A percentile compares a stretch with the other conserved stretches of the same genome.
phyloP scores from a whole-genome alignment of 2,888 invertebrate species.

The Aricia artaxerxes region DNA sequence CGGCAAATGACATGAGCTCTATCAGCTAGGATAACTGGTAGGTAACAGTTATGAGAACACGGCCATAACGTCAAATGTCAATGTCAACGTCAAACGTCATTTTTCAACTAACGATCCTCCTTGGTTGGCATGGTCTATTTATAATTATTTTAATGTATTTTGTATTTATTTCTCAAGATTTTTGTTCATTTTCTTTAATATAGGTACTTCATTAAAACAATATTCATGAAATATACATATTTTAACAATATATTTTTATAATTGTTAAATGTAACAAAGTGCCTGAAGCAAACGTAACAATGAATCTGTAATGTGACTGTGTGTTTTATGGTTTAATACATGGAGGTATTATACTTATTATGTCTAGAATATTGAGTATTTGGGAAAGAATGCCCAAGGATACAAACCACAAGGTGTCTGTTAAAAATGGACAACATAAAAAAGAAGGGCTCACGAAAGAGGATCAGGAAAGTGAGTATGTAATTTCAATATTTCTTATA shows the following conservation, averaged over 20 bases:
- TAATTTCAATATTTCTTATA: background rate
- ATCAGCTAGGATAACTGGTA: no score
- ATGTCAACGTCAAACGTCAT: no score
- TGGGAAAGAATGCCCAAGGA: conserved; percentile 51
- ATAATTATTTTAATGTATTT: background rate
- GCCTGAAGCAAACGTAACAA: background rate
- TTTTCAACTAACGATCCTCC: no score
- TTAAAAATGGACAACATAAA: conserved; percentile 51
- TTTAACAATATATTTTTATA: background rate
- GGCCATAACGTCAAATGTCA: no score
- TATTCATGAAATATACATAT: background rate
- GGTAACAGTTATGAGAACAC: no score
- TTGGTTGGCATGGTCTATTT: background rate
- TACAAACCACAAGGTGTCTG: conserved; percentile 55
- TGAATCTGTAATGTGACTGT: background rate
- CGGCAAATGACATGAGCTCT: background rate
- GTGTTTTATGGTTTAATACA: conserved; percentile 10
- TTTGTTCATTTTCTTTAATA: background rate
- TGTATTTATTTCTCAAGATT: background rate
- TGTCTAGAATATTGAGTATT: conserved; percentile 71
- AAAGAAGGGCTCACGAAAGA: conserved; percentile 57
- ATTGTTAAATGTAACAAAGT: background rate
- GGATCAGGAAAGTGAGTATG: conserved; percentile 63
- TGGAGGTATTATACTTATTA: conserved; percentile 37
- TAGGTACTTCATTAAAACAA: background rate